phyloP scores from a whole-genome alignment of 2,797 vertebrate species.

The Hipposideros larvatus region DNA sequence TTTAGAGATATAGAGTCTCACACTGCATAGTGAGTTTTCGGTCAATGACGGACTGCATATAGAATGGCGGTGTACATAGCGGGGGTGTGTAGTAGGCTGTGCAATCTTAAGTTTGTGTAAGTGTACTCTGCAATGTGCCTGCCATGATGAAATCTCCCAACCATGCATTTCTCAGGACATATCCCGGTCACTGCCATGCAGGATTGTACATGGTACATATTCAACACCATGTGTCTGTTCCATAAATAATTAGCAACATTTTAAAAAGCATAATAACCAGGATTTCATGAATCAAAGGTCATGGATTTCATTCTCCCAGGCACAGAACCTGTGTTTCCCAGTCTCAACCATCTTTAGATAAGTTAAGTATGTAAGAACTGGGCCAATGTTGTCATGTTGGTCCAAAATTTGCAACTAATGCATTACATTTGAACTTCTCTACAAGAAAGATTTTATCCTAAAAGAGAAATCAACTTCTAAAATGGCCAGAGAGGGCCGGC shows the following conservation, averaged over 20 bases:
- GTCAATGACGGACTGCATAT: not conserved
- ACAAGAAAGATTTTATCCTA: not conserved
- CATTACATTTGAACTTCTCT: not conserved
- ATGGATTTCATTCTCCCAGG: not conserved
- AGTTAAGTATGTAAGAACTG: not conserved
- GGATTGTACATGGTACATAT: not conserved
- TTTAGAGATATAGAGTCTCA: not conserved
- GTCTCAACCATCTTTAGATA: not conserved
- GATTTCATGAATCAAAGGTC: not conserved
- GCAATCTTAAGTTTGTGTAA: not conserved
- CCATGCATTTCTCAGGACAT: not conserved
- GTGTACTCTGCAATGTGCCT: not conserved
- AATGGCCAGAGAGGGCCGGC: not conserved
- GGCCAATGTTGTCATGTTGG: not conserved
- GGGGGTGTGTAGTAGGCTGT: not conserved
- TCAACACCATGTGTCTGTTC: not conserved
- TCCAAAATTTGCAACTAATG: not conserved
- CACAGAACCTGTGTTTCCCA: not conserved
- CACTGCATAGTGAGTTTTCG: not conserved
- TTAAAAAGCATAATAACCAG: constrained; percentile 11
- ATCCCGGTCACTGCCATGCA: not conserved
- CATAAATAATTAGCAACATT: constrained; percentile 1
- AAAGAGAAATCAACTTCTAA: not conserved
- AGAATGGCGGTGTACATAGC: not conserved
- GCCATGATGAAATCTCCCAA: not conserved